phyloP scores from a whole-genome alignment of 1,140 invertebrate genomes.

The Portunus trituberculatus region DNA sequence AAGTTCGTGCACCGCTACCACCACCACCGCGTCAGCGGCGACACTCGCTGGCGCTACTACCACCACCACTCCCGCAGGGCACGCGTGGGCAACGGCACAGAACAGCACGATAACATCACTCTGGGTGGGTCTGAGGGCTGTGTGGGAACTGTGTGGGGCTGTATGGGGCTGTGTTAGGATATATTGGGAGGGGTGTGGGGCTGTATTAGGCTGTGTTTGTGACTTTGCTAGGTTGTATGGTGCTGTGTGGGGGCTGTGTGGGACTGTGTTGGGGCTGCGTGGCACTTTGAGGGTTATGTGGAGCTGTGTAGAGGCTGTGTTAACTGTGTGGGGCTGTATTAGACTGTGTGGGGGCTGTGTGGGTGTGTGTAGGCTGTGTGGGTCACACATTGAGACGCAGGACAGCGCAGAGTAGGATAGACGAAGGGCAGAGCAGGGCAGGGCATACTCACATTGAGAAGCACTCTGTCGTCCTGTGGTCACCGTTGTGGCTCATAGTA shows the following conservation, averaged over 20 bases:
- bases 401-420: too few relatives aligned
- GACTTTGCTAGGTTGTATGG: background rate
- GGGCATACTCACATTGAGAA: too few relatives aligned
- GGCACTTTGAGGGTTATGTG: background rate
- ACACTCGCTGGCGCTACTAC: slow-evolving; percentile 49
- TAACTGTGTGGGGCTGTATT: background rate
- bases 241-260: too few relatives aligned
- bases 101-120: slow-evolving; percentile 6
- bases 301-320: background rate
- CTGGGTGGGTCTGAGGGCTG: background rate
- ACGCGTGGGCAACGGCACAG: background rate
- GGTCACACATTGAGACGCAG: too few relatives aligned
- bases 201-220: too few relatives aligned
- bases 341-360: background rate
- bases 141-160: background rate
- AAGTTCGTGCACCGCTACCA: slow-evolving; percentile 71
- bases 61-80: slow-evolving; percentile 29
- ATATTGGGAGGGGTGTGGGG: too few relatives aligned
- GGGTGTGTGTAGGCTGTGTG: background rate
- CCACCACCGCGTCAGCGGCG: slow-evolving; percentile 54
- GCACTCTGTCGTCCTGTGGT: too few relatives aligned
- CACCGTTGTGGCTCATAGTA: too few relatives aligned
- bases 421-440: too few relatives aligned
- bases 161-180: too few relatives aligned
- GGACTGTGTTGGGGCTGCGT: background rate